phyloP scores from a whole-genome alignment of 2,888 invertebrate species.

The Dendrolimus pini region DNA sequence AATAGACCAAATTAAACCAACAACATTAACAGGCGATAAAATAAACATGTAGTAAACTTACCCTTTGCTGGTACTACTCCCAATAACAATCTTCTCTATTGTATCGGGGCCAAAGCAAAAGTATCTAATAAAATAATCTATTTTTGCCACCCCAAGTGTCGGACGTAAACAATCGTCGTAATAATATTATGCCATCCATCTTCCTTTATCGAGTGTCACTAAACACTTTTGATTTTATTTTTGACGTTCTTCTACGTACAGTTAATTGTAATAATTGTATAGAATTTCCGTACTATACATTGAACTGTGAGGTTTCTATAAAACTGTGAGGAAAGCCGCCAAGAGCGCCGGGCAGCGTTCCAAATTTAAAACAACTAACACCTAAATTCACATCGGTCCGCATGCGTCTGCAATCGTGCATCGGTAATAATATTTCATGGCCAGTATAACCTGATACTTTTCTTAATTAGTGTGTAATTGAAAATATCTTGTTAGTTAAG shows the following conservation, averaged over 20 bases:
- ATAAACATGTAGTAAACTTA: conserved; percentile 41
- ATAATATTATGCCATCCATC: conserved; percentile 33
- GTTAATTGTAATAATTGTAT: conserved; percentile 1
- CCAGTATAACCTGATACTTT: conserved; percentile 29
- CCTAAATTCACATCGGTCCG: conserved; percentile 46
- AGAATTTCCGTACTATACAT: conserved; percentile 39
- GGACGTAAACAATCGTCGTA: conserved; percentile 46
- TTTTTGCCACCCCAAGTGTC: conserved; percentile 43
- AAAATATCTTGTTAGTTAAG: background rate
- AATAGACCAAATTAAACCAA: conserved; percentile 38
- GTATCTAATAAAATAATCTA: conserved; percentile 70
- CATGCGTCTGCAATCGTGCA: conserved; percentile 33
- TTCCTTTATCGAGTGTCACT: conserved; percentile 23
- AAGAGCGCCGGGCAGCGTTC: conserved; percentile 60
- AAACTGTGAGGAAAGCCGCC: conserved; percentile 48
- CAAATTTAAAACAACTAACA: conserved; percentile 64
- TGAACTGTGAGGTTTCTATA: conserved; percentile 34
- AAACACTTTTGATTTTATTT: conserved; percentile 17
- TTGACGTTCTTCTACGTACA: conserved; percentile 3
- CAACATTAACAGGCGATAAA: conserved; percentile 25
- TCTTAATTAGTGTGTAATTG: conserved; percentile 5
- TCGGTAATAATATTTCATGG: conserved; percentile 30
- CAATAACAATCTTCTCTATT: conserved; percentile 43
- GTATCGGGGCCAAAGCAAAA: conserved; percentile 49
- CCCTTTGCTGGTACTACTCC: conserved; percentile 38